Evolutionary conservation across 2,888 invertebrate species (phyloP), one percentile per base, ranked within the genome.

Genomic region (Dryobota labecula): DNA sequence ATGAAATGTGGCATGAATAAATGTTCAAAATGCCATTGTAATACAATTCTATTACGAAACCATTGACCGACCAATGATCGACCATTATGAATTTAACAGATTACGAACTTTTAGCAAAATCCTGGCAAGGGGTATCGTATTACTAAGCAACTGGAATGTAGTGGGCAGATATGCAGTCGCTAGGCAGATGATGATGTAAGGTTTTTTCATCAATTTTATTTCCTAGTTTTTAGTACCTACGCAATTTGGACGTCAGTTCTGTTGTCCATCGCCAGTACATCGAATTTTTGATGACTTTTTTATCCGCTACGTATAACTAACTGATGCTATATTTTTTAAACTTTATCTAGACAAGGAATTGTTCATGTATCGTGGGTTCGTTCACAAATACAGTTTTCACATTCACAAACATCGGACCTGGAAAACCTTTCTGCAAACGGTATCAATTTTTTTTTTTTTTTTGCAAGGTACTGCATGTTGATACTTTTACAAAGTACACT

Each of bases 161-260:
- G n/a, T n/a, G n/a, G n/a, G n/a, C n/a, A n/a, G n/a, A n/a, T n/a
- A n/a, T n/a, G n/a, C n/a, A n/a, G n/a, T n/a, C n/a, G n/a, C n/a
- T n/a, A n/a, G n/a, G n/a, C n/a, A n/a, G n/a, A n/a, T n/a, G n/a
- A n/a, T n/a, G n/a, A n/a, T n/a, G n/a, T n/a, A n/a, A n/a, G n/a
- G 15, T 57, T 72, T 62, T 41, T 53, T 24, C n/a, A 45, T 24
- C 36, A 73, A 45, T 38, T 7, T 15, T 33, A 27, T 70, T 58
- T 43, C 27, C 38, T 38, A 27, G 27, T 15, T 38, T 38, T 38
- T 38, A 38, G 11, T 38, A 38, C 38, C 38, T 20, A 20, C 27
- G 13, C 2, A 57, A 24, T 47, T 47, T n/a, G 33, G 27, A 53
- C 45, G n/a, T 7, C 62, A 11, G 51, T 27, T 54, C 27, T 24